Conservation (phyloP, 2,888 invertebrate genomes). For the Drosophila buzzatii region DNA sequence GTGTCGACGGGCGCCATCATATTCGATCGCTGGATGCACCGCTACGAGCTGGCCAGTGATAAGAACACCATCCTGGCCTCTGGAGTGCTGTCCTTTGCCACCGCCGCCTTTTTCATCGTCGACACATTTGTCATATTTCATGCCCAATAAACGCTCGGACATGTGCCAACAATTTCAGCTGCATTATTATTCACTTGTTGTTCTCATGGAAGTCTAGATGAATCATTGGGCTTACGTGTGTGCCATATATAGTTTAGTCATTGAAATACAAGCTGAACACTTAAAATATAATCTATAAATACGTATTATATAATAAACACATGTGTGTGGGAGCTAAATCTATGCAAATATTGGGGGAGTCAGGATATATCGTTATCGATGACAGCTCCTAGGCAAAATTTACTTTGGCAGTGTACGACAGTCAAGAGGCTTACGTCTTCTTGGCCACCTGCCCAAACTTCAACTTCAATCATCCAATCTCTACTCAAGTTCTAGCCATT, state of each 20-base stretch:
- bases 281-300: too few species aligned
- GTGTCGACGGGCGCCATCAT: constrained; percentile 73
- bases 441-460: neutral
- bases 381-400: neutral
- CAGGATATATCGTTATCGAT: too few species aligned
- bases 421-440: neutral
- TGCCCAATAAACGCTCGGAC: constrained; percentile 42
- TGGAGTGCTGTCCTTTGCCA: constrained; percentile 71
- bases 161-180: neutral
- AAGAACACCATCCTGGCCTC: constrained; percentile 65
- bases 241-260: neutral
- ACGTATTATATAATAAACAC: too few species aligned
- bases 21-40: constrained; percentile 72
- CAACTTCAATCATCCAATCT: too few species aligned
- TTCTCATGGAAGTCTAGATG: neutral
- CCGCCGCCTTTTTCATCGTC: constrained; percentile 71
- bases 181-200: neutral
- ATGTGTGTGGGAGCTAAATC: too few species aligned
- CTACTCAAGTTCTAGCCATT: neutral
- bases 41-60: constrained; percentile 51
- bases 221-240: neutral
- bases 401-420: neutral
- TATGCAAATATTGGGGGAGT: too few species aligned
- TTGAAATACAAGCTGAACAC: neutral
- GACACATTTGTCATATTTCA: constrained; percentile 75